A percentile compares a stretch with the other conserved stretches of the same genome.
Evolutionary conservation across 2,888 invertebrate species (phyloP).

Genomic region (Caenorhabditis macrosperma): DNA sequence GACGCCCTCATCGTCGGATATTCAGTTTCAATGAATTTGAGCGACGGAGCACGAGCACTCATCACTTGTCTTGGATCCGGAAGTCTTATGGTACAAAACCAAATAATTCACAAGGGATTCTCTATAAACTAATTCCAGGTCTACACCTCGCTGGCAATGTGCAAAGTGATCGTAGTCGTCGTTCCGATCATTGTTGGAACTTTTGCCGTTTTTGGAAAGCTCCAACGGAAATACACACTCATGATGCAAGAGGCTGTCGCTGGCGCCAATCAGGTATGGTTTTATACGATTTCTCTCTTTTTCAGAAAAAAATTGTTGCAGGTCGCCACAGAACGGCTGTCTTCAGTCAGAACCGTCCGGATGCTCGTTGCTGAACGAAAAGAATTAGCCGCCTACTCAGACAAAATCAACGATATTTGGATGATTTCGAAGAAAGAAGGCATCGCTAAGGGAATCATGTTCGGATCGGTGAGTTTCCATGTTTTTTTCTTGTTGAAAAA

Average conservation of each 20-base stretch:
- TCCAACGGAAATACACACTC: slow-evolving; percentile 89
- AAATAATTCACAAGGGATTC: slow-evolving; percentile 1
- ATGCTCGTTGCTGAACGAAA: slow-evolving; percentile 90
- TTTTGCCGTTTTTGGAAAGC: slow-evolving; percentile 86
- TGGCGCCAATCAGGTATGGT: slow-evolving; percentile 84
- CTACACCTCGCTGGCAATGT: slow-evolving; percentile 92
- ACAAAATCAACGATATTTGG: slow-evolving; percentile 86
- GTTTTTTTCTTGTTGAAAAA: no score
- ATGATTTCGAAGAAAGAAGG: slow-evolving; percentile 90
- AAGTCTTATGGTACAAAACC: slow-evolving; percentile 90
- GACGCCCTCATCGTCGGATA: slow-evolving; percentile 93
- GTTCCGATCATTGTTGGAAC: slow-evolving; percentile 92
- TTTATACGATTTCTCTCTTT: not conserved
- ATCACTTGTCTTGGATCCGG: slow-evolving; percentile 91
- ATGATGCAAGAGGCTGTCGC: slow-evolving; percentile 85
- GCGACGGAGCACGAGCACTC: slow-evolving; percentile 91
- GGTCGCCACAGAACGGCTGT: slow-evolving; percentile 91
- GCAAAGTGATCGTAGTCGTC: slow-evolving; percentile 89
- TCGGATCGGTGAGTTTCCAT: slow-evolving; percentile 87
- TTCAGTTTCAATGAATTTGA: slow-evolving; percentile 93
- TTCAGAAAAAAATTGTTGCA: slow-evolving; percentile 58
- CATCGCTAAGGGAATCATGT: slow-evolving; percentile 90
- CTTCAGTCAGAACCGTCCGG: slow-evolving; percentile 93
- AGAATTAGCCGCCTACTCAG: slow-evolving; percentile 84
- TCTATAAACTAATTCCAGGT: no score